phyloP scores from a whole-genome alignment of 2,113 vertebrate genomes.

The Lichenostomus cassidix region DNA sequence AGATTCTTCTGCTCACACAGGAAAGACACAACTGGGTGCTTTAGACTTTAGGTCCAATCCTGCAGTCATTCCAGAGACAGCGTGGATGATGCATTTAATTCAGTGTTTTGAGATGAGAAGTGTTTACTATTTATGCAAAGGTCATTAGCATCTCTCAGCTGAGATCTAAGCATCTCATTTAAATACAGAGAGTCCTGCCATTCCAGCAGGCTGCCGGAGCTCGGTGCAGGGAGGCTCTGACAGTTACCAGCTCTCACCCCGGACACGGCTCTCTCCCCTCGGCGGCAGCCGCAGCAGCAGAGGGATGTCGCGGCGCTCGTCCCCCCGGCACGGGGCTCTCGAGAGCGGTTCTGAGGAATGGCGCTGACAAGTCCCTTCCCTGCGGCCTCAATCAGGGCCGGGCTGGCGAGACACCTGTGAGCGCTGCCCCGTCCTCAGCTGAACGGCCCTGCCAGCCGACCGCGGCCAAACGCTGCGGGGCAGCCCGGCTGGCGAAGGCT shows the following conservation, averaged over 20 bases:
- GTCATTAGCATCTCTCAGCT: neutral
- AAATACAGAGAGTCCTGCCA: neutral
- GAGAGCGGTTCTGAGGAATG: neutral
- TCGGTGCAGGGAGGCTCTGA: neutral
- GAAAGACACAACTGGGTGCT: neutral
- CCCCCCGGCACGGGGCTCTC: too few species aligned
- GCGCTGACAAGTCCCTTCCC: neutral
- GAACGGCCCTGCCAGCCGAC: neutral
- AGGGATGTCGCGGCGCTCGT: neutral
- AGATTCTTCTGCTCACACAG: neutral
- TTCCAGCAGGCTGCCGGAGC: neutral
- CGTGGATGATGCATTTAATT: accelerated
- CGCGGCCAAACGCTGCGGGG: accelerated
- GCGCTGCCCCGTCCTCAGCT: neutral
- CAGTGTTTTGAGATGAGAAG: neutral
- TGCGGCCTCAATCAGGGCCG: too few species aligned
- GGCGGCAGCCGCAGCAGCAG: neutral
- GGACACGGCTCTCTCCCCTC: neutral
- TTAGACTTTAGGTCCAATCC: neutral
- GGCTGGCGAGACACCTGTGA: neutral
- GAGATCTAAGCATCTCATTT: neutral
- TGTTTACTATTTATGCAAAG: neutral
- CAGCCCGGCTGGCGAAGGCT: neutral
- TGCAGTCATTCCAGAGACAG: neutral
- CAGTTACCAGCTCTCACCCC: neutral